Evolutionary conservation across 1,140 invertebrate species (phyloP).

Genomic region (Neodiprion pinetum): DNA sequence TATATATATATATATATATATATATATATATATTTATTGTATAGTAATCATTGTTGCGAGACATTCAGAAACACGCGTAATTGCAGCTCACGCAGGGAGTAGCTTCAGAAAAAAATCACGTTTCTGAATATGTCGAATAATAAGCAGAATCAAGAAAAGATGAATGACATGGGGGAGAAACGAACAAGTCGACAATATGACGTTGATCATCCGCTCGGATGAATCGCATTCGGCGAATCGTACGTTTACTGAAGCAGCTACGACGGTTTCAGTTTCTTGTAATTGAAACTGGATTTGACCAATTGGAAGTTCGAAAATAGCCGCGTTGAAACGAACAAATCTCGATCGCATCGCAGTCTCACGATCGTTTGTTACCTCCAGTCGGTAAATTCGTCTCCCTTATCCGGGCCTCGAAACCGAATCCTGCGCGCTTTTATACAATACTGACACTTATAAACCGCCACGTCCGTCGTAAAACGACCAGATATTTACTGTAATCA

Average conservation of each 20-base stretch:
- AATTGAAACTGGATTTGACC: slow-evolving; percentile 8
- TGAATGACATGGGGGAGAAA: slow-evolving; percentile 17
- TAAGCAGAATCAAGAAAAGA: slow-evolving; percentile 21
- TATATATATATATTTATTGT: slow-evolving; percentile 24
- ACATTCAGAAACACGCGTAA: slow-evolving; percentile 39
- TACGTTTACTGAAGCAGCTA: neutral
- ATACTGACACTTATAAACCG: no score
- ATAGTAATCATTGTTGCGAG: slow-evolving; percentile 37
- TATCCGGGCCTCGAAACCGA: no score
- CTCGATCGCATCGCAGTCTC: no score
- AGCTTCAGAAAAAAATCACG: slow-evolving; percentile 3
- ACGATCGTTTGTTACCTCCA: no score
- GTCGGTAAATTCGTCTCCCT: no score
- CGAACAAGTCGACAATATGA: no score
- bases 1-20: slow-evolving; percentile 21
- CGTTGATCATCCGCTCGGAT: neutral
- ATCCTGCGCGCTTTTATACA: no score
- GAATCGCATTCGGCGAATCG: neutral
- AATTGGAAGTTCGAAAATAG: neutral
- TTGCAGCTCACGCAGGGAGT: neutral
- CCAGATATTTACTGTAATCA: no score
- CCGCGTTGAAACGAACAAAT: neutral
- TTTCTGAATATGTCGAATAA: slow-evolving; percentile 47
- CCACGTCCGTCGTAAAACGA: no score
- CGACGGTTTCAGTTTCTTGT: slow-evolving; percentile 24